Evolutionary conservation across 1,140 invertebrate species (phyloP).

Genomic region (Sarcophaga peregrina): DNA sequence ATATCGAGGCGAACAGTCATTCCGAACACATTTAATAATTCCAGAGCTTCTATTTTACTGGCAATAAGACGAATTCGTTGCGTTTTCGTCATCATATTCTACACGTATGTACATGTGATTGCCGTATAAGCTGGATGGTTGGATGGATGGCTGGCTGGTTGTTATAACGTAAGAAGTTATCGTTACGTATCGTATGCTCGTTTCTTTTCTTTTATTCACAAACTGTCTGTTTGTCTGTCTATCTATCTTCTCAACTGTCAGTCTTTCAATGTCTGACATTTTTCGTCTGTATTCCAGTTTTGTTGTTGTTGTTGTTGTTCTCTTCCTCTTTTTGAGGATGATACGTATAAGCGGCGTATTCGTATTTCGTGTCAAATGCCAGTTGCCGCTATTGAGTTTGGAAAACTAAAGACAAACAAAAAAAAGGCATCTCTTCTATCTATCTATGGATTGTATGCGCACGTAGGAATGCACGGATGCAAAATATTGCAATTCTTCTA

Average conservation of each 20-base stretch:
- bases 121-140: background rate
- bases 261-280: conserved; percentile 36
- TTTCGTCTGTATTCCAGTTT: conserved; percentile 3
- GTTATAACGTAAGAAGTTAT: background rate
- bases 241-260: conserved; percentile 37
- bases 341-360: conserved; percentile 29
- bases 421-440: background rate
- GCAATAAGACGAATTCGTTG: background rate
- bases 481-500: conserved; percentile 8
- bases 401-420: background rate
- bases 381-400: conserved; percentile 20
- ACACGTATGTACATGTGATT: too few species aligned
- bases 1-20: background rate
- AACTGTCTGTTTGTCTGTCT: conserved; percentile 35
- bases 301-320: background rate
- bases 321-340: background rate
- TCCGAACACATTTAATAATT: too few species aligned
- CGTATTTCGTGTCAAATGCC: conserved; percentile 40
- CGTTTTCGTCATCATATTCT: background rate
- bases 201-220: background rate
- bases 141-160: background rate
- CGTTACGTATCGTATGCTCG: background rate
- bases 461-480: conserved; percentile 38
- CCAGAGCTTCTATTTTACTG: too few species aligned
- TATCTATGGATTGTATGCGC: background rate